These are phyloP conservation scores for Drosophila barbarae DNA, from an alignment of 2,888 invertebrate genomes.

Conservation along the genomic window DNA sequence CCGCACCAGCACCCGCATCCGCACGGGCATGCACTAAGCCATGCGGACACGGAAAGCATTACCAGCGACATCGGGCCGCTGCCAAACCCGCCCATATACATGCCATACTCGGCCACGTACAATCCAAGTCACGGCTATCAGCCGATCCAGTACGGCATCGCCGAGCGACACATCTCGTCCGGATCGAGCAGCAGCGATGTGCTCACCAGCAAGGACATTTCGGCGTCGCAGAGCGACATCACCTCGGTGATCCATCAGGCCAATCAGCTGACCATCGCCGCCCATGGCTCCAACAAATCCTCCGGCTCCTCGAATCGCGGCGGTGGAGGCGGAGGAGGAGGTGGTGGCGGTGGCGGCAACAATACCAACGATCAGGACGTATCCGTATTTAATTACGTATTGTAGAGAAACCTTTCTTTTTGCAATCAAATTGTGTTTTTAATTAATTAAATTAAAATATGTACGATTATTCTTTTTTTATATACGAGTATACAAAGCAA, in stretches of 20 bases:
- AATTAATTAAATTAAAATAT: conserved; percentile 69
- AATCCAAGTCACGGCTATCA: conserved; percentile 80
- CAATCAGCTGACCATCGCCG: conserved; percentile 80
- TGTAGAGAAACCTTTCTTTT: conserved; percentile 73
- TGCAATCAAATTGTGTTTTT: conserved; percentile 78
- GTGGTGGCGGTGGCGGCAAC: conserved; percentile 45
- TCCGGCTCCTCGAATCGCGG: conserved; percentile 80
- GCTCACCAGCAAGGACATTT: conserved; percentile 80
- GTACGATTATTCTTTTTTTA: conserved; percentile 79
- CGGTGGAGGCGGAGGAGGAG: conserved; percentile 65
- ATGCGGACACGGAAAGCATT: conserved; percentile 80
- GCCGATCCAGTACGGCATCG: conserved; percentile 80
- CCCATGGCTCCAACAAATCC: conserved; percentile 80
- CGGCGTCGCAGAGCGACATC: conserved; percentile 80
- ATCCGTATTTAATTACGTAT: conserved; percentile 80
- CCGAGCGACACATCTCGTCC: conserved; percentile 80
- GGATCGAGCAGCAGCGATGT: conserved; percentile 80
- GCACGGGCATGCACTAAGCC: conserved; percentile 75
- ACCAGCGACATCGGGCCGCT: conserved; percentile 80
- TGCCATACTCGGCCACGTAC: conserved; percentile 80
- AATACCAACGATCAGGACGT: conserved; percentile 80
- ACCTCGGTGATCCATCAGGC: conserved; percentile 80
- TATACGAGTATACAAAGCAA: conserved; percentile 72
- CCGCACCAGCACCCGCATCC: conserved; percentile 42
- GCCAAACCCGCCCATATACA: conserved; percentile 80